Conservation (phyloP, 2,113 vertebrate species). For the Scomber japonicus region DNA sequence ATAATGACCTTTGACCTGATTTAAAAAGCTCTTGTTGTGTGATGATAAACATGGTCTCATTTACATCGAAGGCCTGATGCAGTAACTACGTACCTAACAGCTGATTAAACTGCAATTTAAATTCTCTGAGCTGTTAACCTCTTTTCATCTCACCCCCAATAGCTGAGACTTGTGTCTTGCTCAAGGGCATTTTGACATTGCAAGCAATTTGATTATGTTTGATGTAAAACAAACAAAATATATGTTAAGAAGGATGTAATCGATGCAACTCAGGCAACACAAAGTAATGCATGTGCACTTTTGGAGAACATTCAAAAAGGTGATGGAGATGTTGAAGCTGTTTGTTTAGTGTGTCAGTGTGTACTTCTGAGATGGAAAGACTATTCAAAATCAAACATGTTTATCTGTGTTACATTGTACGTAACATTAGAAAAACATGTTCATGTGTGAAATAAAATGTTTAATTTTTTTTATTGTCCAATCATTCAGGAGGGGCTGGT, state of each 20-base stretch:
- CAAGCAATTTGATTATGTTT: background rate
- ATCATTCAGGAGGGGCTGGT: too few relatives aligned
- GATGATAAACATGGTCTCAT: background rate
- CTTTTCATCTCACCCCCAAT: background rate
- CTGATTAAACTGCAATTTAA: too few relatives aligned
- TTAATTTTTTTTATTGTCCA: too few relatives aligned
- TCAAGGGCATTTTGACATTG: background rate
- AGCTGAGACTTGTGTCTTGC: background rate
- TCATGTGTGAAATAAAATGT: too few relatives aligned
- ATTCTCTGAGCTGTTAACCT: background rate
- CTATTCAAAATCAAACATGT: too few relatives aligned
- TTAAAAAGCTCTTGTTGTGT: background rate
- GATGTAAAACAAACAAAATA: too few relatives aligned
- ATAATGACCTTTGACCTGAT: constrained; percentile 8
- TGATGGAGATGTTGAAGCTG: background rate
- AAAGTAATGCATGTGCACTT: background rate
- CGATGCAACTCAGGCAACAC: background rate
- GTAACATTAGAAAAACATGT: too few relatives aligned
- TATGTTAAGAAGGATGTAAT: constrained; percentile 2
- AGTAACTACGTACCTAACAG: background rate
- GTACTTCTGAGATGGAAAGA: too few relatives aligned
- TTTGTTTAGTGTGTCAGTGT: background rate
- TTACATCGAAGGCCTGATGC: constrained; percentile 3
- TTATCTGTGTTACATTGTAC: too few relatives aligned
- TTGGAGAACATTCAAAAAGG: background rate